Evolutionary conservation across 2,888 invertebrate species (phyloP), one percentile per base, ranked within the genome.

Genomic region (Ophion obscuratus): DNA sequence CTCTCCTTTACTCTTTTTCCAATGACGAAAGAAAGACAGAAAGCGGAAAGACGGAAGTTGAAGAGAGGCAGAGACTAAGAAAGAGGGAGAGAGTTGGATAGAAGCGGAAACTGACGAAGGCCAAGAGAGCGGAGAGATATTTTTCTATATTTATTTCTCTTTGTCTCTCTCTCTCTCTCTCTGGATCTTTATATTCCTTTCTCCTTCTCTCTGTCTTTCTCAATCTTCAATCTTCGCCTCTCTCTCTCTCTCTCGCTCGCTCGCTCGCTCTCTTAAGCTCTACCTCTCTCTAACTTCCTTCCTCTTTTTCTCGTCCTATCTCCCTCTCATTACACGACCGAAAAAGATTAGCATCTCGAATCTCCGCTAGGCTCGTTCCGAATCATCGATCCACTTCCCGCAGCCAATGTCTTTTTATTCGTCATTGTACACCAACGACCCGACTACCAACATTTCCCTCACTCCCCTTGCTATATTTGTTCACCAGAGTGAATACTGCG

Each of bases 321-420:
- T 78, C 44, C 70, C 67, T 59, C 31, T 57, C 61, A 17, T 67
- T 40, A 40, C 40, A 40, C 40, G 40, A 40, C 57, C 31, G 44
- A 64, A 75, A 75, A 57, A 57, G 87, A 88, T 87, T 77, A 53
- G 36, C 61, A 74, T 74, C 85, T 80, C 79, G 79, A 85, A 80
- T 78, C 76, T 83, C 73, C 80, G 77, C 77, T 70, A 80, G 83
- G 47, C 73, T 81, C 83, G 80, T 81, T 86, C 85, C 61, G 80
- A 83, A 77, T 81, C 83, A 83, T 81, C 85, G 85, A 83, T 86
- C 85, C 85, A 86, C 83, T 78, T 83, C 77, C 67, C 68, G 53
- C 53, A 31, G 67, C 53, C 47, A 83, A 74, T 75, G 71, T 76
- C 62, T 74, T 82, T 84, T 81, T 84, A 57, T 77, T 67, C 67